Evolutionary conservation across 2,888 invertebrate species (phyloP), one percentile per base, ranked within the genome.

Genomic region (Dioctria rufipes): DNA sequence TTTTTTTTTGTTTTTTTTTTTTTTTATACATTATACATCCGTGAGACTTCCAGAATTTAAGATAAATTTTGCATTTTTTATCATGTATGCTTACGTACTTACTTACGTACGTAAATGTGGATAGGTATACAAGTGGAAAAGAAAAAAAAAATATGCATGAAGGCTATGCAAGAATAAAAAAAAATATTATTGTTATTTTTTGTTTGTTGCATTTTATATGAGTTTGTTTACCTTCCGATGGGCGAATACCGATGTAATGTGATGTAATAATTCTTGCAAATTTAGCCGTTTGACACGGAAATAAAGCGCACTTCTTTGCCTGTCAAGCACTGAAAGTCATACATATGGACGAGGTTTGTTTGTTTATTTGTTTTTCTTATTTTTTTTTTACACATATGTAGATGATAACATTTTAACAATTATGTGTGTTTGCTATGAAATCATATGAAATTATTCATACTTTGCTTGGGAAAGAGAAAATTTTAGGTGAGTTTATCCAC

Each of bases 51-150:
- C 4, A 54, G 54, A 54, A 54, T 1, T 54, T n/a, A 8, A 54
- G 54, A 54, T 54, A 54, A 54, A 54, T 54, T 54, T n/a, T 8
- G 11, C 54, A 54, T 54, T 54, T 54, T 54, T 54, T 8, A 54
- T n/a, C 54, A 11, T 54, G 54, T 25, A 25, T 25, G 2, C 25
- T 25, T 25, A 25, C n/a, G 25, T 25, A 25, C 25, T 0, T 25
- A 25, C 25, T 2, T 25, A 25, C 25, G 25, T 25, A 25, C 25
- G 25, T 25, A 25, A 25, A 25, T 25, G 25, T 25, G 25, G 25
- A n/a, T n/a, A n/a, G n/a, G n/a, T n/a, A n/a, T n/a, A n/a, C n/a
- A n/a, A n/a, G n/a, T n/a, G 54, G 54, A 11, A 46, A 11, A 54
- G 54, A 11, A 54, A n/a, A 54, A 3, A 54, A 54, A 54, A 11